Evolutionary conservation across 1,140 invertebrate genomes (phyloP), one percentile per base, ranked within the genome.

Genomic region (Heterodera schachtii): DNA sequence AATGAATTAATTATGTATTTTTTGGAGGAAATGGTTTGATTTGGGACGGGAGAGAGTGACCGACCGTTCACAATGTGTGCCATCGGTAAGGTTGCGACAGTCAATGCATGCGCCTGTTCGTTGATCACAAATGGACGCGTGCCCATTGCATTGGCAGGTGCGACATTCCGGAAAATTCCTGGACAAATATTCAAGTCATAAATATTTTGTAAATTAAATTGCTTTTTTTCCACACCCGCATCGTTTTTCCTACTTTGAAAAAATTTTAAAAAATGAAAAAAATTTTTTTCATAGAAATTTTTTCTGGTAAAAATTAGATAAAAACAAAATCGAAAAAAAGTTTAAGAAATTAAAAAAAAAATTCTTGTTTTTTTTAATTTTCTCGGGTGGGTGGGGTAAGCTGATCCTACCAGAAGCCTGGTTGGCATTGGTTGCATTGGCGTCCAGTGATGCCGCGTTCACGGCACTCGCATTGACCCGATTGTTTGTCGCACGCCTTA

Each of bases 81-180:
- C 97, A 81, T 93, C 93, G 0, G 96, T 97, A 80, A 92, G 93
- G 89, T 98, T 95, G 82, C 93, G 92, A 90, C 98, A 99, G 81
- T 94, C 93, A 70, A 94, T 93, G 91, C 98, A 99, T 44, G 93
- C 93, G n/a, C 98, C 98, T 2, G 94, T 96, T 69, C 92, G 92
- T 3, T 96, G 93, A 90, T 98, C 95, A 91, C 98, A 99, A 79
- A 92, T 93, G 81, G 97, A 94, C 0, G 97, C 95, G 91, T 98
- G 96, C 0, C 96, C 97, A 90, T 99, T 96, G 91, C 98, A 99
- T 85, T 96, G 93, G 90, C 98, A 99, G 57, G 93, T 93, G 86
- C 94, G 93, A 90, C 98, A 99, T 84, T 95, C 94, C 0, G 97
- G 97, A 92, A 98, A 97, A 88, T 95, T 78, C 77, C 75, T 76